Evolutionary conservation across 37 sponge, comb jelly and placozoan genomes (phyloP).

Genomic region (Aphrocallistes beatrix): DNA sequence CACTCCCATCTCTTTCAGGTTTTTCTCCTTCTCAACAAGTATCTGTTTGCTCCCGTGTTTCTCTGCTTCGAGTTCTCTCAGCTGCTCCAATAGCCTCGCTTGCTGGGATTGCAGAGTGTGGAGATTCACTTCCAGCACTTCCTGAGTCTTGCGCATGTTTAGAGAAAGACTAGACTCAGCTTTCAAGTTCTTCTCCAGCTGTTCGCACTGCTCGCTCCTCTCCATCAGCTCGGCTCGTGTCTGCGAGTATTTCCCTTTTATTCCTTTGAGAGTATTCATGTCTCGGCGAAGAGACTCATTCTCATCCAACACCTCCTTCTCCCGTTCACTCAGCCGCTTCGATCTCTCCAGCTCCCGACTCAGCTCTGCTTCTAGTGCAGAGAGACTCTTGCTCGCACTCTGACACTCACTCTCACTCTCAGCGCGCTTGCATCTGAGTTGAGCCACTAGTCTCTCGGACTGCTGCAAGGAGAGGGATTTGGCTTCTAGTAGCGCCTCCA

Average conservation of each 20-base stretch:
- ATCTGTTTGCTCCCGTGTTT: not conserved
- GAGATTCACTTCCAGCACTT: not conserved
- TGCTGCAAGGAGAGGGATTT: not conserved
- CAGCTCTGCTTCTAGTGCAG: not conserved
- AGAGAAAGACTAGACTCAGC: not conserved
- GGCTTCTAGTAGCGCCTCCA: not conserved
- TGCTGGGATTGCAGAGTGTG: not conserved
- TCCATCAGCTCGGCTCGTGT: not conserved
- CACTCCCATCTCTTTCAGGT: not conserved
- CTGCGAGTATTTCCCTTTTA: not conserved
- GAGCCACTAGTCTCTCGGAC: not conserved
- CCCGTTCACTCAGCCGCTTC: not conserved
- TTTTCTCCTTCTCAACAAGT: not conserved
- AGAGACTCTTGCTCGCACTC: not conserved
- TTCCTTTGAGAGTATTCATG: not conserved
- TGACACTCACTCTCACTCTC: conserved; percentile 1
- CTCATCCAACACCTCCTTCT: not conserved
- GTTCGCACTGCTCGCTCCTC: not conserved
- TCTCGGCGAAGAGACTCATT: not conserved
- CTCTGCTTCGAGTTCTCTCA: not conserved
- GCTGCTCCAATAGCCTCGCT: not conserved
- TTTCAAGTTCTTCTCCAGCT: not conserved
- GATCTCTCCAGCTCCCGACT: not conserved
- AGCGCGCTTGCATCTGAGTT: not conserved
- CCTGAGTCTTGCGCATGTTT: not conserved